These are phyloP conservation scores for Mola mola DNA, from an alignment of 2,113 vertebrate species.

Conservation along the genomic window DNA sequence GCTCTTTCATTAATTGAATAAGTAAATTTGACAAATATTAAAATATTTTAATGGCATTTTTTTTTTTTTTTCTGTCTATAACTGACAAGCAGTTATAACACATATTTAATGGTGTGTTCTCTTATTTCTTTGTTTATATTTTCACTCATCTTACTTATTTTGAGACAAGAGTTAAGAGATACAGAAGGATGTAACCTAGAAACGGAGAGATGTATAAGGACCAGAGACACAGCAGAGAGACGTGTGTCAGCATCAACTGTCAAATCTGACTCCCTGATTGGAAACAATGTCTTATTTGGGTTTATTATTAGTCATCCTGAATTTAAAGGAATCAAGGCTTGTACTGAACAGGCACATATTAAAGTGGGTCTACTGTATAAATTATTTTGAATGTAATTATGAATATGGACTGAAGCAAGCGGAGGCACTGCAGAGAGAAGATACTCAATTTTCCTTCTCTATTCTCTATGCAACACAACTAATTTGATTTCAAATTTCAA, in stretches of 20 bases:
- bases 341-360: conserved; percentile 26
- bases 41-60: neutral
- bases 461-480: neutral
- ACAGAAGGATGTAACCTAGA: neutral
- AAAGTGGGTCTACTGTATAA: neutral
- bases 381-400: conserved; percentile 24
- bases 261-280: neutral
- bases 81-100: neutral
- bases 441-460: conserved; percentile 8
- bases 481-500: conserved; percentile 17
- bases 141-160: neutral
- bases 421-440: neutral
- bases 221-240: conserved; percentile 2
- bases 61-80: neutral
- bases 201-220: neutral
- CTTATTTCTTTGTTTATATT: neutral
- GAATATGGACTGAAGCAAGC: neutral
- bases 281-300: neutral
- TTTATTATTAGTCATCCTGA: conserved; percentile 7
- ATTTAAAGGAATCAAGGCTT: conserved; percentile 9
- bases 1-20: no score
- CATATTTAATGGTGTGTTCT: neutral
- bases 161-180: neutral
- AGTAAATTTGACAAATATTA: neutral
- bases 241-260: conserved; percentile 1